These are phyloP conservation scores for Protonemura montana DNA, from an alignment of 2,888 invertebrate genomes.

Conservation along the genomic window DNA sequence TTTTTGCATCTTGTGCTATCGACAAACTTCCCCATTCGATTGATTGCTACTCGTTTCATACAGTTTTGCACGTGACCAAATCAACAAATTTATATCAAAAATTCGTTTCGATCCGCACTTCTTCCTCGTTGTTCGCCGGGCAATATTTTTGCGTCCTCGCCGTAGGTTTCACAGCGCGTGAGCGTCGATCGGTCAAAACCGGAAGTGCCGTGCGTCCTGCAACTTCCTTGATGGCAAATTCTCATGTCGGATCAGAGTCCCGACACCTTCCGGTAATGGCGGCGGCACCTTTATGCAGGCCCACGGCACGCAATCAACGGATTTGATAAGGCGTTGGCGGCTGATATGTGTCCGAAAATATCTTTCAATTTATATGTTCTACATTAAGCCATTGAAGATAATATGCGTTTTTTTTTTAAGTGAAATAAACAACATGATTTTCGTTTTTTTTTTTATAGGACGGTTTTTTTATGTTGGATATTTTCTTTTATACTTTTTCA, in stretches of 20 bases:
- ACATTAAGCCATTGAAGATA: not conserved
- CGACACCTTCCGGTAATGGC: conserved; percentile 38
- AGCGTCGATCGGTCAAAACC: not conserved
- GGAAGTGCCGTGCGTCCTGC: conserved; percentile 37
- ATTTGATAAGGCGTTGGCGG: not conserved
- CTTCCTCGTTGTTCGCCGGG: not conserved
- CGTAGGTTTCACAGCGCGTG: not conserved
- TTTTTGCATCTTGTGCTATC: not conserved
- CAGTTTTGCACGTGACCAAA: not conserved
- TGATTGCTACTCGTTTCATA: not conserved
- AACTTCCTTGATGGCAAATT: conserved; percentile 43
- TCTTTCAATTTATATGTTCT: conserved; percentile 7
- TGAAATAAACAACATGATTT: not conserved
- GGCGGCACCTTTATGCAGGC: conserved; percentile 29
- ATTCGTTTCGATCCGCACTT: not conserved
- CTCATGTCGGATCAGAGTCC: conserved; percentile 41
- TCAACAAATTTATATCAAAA: not conserved
- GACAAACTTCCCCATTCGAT: not conserved
- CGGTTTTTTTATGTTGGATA: not conserved
- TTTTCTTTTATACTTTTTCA: not conserved
- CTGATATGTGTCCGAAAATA: conserved; percentile 3
- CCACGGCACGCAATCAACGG: not conserved
- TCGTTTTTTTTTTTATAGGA: not conserved
- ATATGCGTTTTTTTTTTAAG: not conserved
- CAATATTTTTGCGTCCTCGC: not conserved